Evolutionary conservation across 2,797 vertebrate species (phyloP).

Genomic region (Setipinna tenuifilis): DNA sequence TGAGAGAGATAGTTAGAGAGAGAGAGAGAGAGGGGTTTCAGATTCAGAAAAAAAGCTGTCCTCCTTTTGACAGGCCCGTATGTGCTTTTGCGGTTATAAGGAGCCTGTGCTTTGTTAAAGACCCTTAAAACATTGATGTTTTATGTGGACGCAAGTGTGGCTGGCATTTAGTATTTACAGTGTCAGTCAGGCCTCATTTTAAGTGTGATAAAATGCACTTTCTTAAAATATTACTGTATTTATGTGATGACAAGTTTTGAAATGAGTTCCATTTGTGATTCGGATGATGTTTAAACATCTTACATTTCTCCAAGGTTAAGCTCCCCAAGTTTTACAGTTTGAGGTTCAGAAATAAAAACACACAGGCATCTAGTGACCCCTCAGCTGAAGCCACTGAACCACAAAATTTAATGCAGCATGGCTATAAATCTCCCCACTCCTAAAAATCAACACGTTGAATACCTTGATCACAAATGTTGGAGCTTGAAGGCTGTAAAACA

Average conservation of each 20-base stretch:
- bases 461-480: slow-evolving; percentile 35
- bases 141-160: neutral
- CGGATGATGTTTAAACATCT: neutral
- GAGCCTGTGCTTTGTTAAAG: neutral
- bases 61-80: neutral
- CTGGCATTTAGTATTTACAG: neutral
- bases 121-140: neutral
- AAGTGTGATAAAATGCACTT: neutral
- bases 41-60: neutral
- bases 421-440: slow-evolving; percentile 48
- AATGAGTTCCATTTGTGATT: neutral
- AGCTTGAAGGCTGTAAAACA: slow-evolving; percentile 49
- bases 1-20: neutral
- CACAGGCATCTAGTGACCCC: slow-evolving; percentile 46
- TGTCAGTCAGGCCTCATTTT: neutral
- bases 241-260: neutral
- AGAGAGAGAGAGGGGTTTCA: neutral
- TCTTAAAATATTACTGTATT: neutral
- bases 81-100: neutral
- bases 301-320: slow-evolving; percentile 36
- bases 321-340: slow-evolving; percentile 36
- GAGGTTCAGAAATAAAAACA: slow-evolving; percentile 48
- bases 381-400: slow-evolving; percentile 52
- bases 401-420: slow-evolving; percentile 51
- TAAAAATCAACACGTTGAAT: slow-evolving; percentile 54